Percentiles rank a stretch among this genome's conserved stretches.
These are phyloP conservation scores for Diabrotica balteata DNA, from an alignment of 2,888 invertebrate species.

Conservation along the genomic window DNA sequence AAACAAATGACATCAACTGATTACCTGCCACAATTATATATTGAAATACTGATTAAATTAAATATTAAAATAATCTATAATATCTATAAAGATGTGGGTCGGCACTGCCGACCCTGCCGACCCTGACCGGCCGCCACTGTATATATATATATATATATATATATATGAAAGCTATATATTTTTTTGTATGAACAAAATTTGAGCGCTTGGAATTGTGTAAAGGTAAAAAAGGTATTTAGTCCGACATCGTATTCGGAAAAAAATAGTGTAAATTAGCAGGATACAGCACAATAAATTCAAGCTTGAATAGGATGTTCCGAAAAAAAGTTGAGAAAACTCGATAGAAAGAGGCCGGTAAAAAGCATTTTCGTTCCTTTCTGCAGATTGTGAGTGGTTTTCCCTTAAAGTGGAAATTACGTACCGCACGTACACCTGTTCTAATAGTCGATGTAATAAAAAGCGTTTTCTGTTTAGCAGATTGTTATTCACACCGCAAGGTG, in stretches of 20 bases:
- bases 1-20: too few species aligned
- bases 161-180: too few species aligned
- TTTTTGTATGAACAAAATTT: too few species aligned
- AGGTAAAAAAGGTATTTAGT: too few species aligned
- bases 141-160: too few species aligned
- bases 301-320: neutral
- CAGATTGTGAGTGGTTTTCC: conserved; percentile 26
- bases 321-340: conserved; percentile 11
- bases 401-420: conserved; percentile 31
- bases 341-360: conserved; percentile 11
- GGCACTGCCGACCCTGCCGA: too few species aligned
- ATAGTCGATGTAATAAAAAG: conserved; percentile 34
- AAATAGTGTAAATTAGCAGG: conserved; percentile 4
- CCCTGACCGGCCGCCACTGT: too few species aligned
- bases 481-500: conserved; percentile 37
- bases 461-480: conserved; percentile 32
- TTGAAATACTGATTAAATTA: too few species aligned
- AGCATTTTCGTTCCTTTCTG: conserved; percentile 5
- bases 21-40: too few species aligned
- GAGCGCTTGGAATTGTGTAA: too few species aligned
- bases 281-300: conserved; percentile 3
- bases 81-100: too few species aligned
- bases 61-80: too few species aligned
- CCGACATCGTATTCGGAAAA: neutral
- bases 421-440: conserved; percentile 36